Base-by-base conservation (phyloP, 2,797 vertebrate species). In the Sarcoramphus papa region DNA sequence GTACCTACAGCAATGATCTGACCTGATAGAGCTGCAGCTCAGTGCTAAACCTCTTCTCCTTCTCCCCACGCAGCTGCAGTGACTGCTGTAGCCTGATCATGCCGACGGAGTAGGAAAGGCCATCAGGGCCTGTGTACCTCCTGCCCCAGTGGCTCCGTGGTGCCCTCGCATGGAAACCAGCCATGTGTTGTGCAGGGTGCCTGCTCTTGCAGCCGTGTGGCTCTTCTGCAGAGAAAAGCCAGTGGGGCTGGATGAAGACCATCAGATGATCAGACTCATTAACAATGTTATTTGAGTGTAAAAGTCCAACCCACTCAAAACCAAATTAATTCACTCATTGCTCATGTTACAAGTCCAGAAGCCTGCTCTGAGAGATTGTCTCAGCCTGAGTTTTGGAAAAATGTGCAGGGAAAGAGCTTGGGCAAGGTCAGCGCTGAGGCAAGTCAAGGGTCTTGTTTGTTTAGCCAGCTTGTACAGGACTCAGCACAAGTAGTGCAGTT, bases 81-180 rank as follows among this genome's bases (percentile, higher is more conserved):
- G 50, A 22, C 35, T 48, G 31, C 68, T 73, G 50, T 27, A 28
- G 48, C 31, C 14, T 64, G 35, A 25, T 35, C 18, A 35, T 7
- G 31, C 18, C 3, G 1, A 45, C 4, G 19, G 73, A 67, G 23
- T 7, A 31, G 43, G 65, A 81, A 23, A 76, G 12, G 27, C 37
- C 43, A 12, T 5, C 2, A 1, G 7, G 40, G 27, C 37, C 31
- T 1, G 2, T 25, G 57, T 7, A 7, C 3, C 28, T 48, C 60
- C 65, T 50, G 56, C 33, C 51, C 19, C 27, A 13, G 20, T 2
- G 3, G 35, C 30, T 83, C 65, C 2, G 0, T 30, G 37, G 13
- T 24, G 24, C 9, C 54, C 28, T 22, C 17, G 41, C 33, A 41
- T 2, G 24, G 57, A 37, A 72, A 53, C 14, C 11, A 7, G 5